A percentile compares a stretch with the other conserved stretches of the same genome.
phyloP scores from a whole-genome alignment of 2,797 vertebrate genomes.

The Chanos chanos region DNA sequence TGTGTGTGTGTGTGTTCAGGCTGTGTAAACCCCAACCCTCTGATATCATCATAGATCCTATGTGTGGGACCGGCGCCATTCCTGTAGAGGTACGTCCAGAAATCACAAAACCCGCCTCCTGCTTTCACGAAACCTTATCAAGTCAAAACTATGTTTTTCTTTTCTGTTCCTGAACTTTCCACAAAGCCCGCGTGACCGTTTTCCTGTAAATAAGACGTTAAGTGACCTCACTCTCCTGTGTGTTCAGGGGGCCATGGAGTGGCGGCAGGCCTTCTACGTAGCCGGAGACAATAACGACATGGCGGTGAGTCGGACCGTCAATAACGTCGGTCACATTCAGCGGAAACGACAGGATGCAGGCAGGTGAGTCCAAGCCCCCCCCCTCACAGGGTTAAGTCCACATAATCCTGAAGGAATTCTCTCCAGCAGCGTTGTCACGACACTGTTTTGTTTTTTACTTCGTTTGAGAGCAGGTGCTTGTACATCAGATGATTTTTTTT shows the following conservation, averaged over 20 bases:
- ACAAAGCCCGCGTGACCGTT: no score
- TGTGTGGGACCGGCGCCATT: constrained; percentile 96
- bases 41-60: constrained; percentile 93
- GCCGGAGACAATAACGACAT: constrained; percentile 91
- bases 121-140: no score
- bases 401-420: no score
- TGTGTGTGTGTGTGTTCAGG: no score
- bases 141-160: no score
- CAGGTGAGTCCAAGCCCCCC: constrained; percentile 66
- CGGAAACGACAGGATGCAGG: constrained; percentile 75
- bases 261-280: constrained; percentile 82
- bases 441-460: no score
- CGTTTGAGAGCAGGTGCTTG: no score
- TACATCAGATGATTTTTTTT: no score
- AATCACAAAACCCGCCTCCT: no score
- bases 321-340: constrained; percentile 85
- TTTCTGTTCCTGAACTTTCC: no score
- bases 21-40: constrained; percentile 87
- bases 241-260: constrained; percentile 86
- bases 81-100: constrained; percentile 97
- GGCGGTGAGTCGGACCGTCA: constrained; percentile 88
- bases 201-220: neutral
- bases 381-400: no score
- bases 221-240: constrained; percentile 6
- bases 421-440: no score